Percentiles rank a stretch among this genome's conserved stretches.
These are phyloP conservation scores for Pangasianodon gigas DNA, from an alignment of 2,113 vertebrate genomes.

Conservation along the genomic window DNA sequence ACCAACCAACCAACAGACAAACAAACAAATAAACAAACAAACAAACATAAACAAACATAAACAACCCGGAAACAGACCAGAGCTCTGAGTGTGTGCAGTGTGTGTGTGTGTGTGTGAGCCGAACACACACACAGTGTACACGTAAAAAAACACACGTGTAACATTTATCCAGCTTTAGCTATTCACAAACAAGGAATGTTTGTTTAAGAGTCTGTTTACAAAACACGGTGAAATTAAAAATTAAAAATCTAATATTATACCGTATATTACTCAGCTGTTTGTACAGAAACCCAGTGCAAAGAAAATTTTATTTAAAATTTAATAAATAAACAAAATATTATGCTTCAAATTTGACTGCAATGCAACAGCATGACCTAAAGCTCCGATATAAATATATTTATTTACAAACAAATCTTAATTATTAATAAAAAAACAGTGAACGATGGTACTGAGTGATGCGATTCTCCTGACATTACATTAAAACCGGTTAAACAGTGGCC, in stretches of 20 bases:
- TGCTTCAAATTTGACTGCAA: not conserved
- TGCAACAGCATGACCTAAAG: no score
- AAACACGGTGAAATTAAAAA: not conserved
- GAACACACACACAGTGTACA: conserved; percentile 11
- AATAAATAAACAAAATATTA: not conserved
- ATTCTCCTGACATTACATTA: no score
- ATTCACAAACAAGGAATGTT: not conserved
- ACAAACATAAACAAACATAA: conserved; percentile 50
- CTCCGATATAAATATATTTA: no score
- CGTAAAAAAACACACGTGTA: conserved; percentile 20
- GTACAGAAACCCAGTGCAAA: not conserved
- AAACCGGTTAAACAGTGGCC: no score
- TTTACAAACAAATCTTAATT: no score
- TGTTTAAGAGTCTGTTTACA: not conserved
- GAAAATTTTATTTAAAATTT: not conserved
- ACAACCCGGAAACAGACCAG: conserved; percentile 14
- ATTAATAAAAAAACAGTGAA: no score
- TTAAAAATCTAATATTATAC: not conserved
- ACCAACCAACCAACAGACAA: conserved; percentile 30
- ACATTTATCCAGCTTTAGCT: not conserved
- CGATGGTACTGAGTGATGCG: no score
- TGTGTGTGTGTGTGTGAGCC: not conserved
- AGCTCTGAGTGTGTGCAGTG: conserved; percentile 16
- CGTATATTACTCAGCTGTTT: not conserved
- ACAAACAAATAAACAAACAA: conserved; percentile 32